A percentile compares a stretch with the other conserved stretches of the same genome.
Evolutionary conservation across 2,888 invertebrate species (phyloP).

Genomic region (Dendrolimus houi): DNA sequence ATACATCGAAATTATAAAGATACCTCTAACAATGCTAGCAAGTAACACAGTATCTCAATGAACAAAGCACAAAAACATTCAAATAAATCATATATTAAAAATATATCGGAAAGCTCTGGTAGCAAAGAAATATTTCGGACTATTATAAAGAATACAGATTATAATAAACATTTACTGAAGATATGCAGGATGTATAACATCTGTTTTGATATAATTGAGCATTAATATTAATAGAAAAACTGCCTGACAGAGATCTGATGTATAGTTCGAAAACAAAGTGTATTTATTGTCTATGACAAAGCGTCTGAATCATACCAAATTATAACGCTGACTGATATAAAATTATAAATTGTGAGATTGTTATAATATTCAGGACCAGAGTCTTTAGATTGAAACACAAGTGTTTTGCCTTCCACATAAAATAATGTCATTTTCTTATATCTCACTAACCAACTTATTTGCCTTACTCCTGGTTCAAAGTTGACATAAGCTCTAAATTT

Average conservation of each 20-base stretch:
- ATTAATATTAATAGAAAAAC: slow-evolving; percentile 29
- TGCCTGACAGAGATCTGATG: slow-evolving; percentile 22
- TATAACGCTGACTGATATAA: too few relatives aligned
- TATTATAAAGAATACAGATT: slow-evolving; percentile 7
- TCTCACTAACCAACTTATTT: too few relatives aligned
- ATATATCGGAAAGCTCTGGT: slow-evolving; percentile 1
- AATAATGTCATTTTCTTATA: too few relatives aligned
- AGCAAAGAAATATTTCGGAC: slow-evolving; percentile 6
- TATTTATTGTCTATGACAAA: neutral
- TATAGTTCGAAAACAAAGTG: neutral
- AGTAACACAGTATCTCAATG: neutral
- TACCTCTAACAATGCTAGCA: neutral
- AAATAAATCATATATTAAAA: neutral
- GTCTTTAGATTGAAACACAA: too few relatives aligned
- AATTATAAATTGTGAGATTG: too few relatives aligned
- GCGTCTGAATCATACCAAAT: too few relatives aligned
- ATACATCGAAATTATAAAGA: neutral
- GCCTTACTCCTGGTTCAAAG: too few relatives aligned
- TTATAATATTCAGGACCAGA: too few relatives aligned
- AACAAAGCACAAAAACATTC: neutral
- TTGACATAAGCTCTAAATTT: too few relatives aligned
- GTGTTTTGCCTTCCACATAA: too few relatives aligned
- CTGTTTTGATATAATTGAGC: slow-evolving; percentile 19
- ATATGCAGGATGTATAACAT: slow-evolving; percentile 9
- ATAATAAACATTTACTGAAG: slow-evolving; percentile 9